Evolutionary conservation across 2,888 invertebrate genomes (phyloP).

Genomic region (Drosophila testacea): DNA sequence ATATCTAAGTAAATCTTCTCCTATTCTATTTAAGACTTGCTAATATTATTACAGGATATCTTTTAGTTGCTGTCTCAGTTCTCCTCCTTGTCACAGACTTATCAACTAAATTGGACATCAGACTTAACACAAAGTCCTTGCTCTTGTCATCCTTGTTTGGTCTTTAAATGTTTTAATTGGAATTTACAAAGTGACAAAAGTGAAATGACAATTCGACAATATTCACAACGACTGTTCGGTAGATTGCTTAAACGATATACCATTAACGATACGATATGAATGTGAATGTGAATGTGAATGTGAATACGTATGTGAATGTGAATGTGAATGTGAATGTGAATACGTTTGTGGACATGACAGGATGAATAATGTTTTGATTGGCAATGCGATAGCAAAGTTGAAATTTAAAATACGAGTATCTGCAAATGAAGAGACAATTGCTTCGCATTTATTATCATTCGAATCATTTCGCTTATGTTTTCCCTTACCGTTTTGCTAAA

Average conservation of each 20-base stretch:
- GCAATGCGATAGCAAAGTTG: slow-evolving; percentile 14
- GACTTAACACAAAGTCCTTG: slow-evolving; percentile 14
- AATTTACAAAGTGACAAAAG: slow-evolving; percentile 30
- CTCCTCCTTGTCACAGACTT: not conserved
- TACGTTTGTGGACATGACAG: slow-evolving; percentile 18
- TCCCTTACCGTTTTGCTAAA: not conserved
- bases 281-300: not conserved
- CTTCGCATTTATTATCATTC: slow-evolving; percentile 1
- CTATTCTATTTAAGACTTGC: not conserved
- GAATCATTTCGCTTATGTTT: slow-evolving; percentile 6
- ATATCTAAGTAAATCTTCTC: too few species aligned
- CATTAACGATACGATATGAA: slow-evolving; percentile 1
- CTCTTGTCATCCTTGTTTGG: slow-evolving; percentile 1
- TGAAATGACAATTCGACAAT: slow-evolving; percentile 29
- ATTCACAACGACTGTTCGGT: not conserved
- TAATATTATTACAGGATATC: not conserved
- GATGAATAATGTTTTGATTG: slow-evolving; percentile 29
- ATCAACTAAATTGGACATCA: slow-evolving; percentile 28
- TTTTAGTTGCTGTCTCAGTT: not conserved
- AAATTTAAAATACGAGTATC: not conserved
- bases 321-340: not conserved
- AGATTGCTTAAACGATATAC: slow-evolving; percentile 13
- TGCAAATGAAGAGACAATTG: slow-evolving; percentile 15
- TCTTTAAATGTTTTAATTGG: slow-evolving; percentile 37
- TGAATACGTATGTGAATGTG: not conserved